Percentiles rank a stretch among this genome's conserved stretches.
phyloP scores from a whole-genome alignment of 1,140 invertebrate genomes.

The Cydia strobilella region DNA sequence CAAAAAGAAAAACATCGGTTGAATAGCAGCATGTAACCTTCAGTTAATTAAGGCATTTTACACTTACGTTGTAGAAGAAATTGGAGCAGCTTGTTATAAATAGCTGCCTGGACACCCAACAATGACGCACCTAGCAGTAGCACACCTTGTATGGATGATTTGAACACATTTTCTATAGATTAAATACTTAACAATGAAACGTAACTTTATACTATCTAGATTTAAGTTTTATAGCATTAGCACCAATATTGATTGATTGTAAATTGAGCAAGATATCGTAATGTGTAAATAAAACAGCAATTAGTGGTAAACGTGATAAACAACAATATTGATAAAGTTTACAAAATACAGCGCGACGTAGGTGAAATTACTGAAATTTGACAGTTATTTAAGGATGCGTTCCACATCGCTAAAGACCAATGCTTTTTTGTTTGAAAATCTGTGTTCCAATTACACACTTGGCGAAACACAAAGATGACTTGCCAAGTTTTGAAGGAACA shows the following conservation, averaged over 20 bases:
- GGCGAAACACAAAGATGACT: constrained; percentile 5
- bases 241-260: not conserved
- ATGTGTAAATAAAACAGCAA: constrained; percentile 22
- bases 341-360: constrained; percentile 23
- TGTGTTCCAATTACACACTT: constrained; percentile 18
- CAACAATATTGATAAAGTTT: constrained; percentile 22
- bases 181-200: constrained; percentile 11
- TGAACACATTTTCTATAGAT: constrained; percentile 21
- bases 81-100: constrained; percentile 16
- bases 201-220: not conserved
- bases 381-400: constrained; percentile 25
- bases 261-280: constrained; percentile 25
- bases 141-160: constrained; percentile 19
- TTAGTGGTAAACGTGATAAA: constrained; percentile 15
- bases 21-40: constrained; percentile 3
- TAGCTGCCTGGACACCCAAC: constrained; percentile 22
- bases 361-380: constrained; percentile 18
- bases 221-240: not conserved
- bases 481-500: not conserved
- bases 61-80: constrained; percentile 17
- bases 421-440: not conserved
- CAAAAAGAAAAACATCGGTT: not conserved
- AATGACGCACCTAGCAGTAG: constrained; percentile 6
- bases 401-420: constrained; percentile 17
- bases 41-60: constrained; percentile 13